phyloP scores from a whole-genome alignment of 92 coral and sea anemone genomes.

The Porites lobata region DNA sequence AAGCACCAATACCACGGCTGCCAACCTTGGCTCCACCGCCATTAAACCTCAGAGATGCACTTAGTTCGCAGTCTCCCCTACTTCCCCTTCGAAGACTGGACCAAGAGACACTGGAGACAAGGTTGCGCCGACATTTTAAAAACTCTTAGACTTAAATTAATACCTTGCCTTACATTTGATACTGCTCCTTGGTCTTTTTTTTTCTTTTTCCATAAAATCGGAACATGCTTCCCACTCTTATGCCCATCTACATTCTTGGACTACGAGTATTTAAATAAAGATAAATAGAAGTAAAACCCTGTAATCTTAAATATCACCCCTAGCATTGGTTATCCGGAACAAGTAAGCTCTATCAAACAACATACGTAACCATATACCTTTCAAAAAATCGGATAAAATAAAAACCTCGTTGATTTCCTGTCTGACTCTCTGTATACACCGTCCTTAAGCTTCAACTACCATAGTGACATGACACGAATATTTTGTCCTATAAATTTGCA shows the following conservation, averaged over 20 bases:
- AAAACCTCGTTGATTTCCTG: too few species aligned
- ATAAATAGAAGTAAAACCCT: conserved; percentile 30
- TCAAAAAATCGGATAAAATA: too few species aligned
- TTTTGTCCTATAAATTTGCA: too few species aligned
- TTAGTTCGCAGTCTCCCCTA: too few species aligned
- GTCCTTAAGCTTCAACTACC: too few species aligned
- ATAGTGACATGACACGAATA: too few species aligned
- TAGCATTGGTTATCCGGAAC: neutral
- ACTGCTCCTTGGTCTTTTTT: conserved; percentile 7
- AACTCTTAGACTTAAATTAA: neutral
- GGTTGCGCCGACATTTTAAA: neutral
- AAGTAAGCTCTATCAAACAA: neutral
- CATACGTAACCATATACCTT: neutral
- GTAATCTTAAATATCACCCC: conserved; percentile 17
- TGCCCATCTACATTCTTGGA: conserved; percentile 14
- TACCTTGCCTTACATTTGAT: neutral
- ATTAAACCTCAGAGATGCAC: too few species aligned
- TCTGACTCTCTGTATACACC: too few species aligned
- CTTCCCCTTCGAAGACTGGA: neutral
- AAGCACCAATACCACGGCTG: too few species aligned
- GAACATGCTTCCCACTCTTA: conserved; percentile 4
- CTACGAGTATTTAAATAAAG: conserved; percentile 38
- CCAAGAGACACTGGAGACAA: neutral
- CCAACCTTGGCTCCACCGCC: too few species aligned
- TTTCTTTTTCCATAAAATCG: conserved; percentile 17